Evolutionary conservation across 2,888 invertebrate species (phyloP), one percentile per base, ranked within the genome.

Genomic region (Ditula angustiorana): DNA sequence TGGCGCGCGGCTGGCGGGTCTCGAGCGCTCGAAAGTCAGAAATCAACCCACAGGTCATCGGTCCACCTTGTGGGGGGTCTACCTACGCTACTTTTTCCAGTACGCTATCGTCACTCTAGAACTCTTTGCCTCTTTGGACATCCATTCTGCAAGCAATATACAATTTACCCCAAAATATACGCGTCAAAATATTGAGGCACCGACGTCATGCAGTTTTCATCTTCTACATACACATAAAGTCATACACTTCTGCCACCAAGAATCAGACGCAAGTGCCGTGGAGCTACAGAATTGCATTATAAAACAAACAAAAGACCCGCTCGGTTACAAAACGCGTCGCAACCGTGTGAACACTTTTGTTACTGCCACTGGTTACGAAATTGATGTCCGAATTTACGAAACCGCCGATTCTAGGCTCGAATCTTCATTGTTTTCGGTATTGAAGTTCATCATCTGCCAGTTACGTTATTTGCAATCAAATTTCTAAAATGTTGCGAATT

Each of bases 371-470:
- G 21, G 44, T 37, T 44, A 53, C 59, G 55, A 61, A 46, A 41
- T 19, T 53, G 53, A 64, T 47, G 81, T 80, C 79, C 78, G 76
- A 78, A 75, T 85, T 87, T 84, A 78, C 85, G 85, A 81, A 86
- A 86, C 72, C 61, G 69, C 67, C 72, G 73, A 75, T 76, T 80
- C 76, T 67, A 58, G 28, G 53, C n/a, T 33, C 33, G 35, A 44
- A 53, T 56, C 46, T 30, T 46, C 56, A 56, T 63, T 63, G 63
- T 63, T 41, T 63, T 58, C 41, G 4, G 49, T 47, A 50, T 57
- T 63, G 63, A 63, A 57, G 57, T 50, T 62, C 62, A 62, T 56
- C 56, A 55, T 61, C 53, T 53, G 10, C 35, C 11, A 2, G 37
- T 68, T 66, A 46, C 52, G 30, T 53, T 53, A 28, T 55, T 50